Conservation (phyloP, 2,797 vertebrate species). For the Propithecus perrieri region DNA sequence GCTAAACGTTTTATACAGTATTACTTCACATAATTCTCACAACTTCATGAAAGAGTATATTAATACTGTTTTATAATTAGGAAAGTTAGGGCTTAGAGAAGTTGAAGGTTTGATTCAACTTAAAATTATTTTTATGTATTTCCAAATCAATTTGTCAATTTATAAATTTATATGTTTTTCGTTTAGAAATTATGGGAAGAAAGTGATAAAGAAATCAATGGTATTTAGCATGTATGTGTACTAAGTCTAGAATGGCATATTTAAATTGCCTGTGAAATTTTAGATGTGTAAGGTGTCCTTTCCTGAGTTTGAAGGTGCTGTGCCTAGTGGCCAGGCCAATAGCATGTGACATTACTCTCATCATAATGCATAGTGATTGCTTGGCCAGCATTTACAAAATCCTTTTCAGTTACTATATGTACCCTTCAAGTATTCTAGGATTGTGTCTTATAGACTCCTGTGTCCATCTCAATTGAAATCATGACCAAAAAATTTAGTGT, state of each 20-base stretch:
- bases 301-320: background rate
- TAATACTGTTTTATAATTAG: conserved; percentile 22
- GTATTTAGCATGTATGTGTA: background rate
- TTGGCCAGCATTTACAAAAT: background rate
- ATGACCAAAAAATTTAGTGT: background rate
- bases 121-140: conserved; percentile 7
- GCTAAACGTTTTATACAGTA: background rate
- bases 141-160: background rate
- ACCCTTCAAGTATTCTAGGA: background rate
- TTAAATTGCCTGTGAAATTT: background rate
- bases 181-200: background rate
- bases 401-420: background rate
- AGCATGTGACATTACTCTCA: background rate
- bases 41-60: background rate
- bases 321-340: background rate
- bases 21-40: background rate
- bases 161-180: conserved; percentile 37
- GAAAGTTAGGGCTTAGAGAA: background rate
- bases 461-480: conserved; percentile 38
- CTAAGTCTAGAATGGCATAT: background rate
- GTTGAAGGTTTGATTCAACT: background rate
- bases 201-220: conserved; percentile 31
- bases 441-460: background rate
- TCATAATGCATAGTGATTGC: background rate
- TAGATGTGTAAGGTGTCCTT: background rate